These are phyloP conservation scores for Nothura maculosa DNA, from an alignment of 2,797 vertebrate genomes.

Conservation along the genomic window DNA sequence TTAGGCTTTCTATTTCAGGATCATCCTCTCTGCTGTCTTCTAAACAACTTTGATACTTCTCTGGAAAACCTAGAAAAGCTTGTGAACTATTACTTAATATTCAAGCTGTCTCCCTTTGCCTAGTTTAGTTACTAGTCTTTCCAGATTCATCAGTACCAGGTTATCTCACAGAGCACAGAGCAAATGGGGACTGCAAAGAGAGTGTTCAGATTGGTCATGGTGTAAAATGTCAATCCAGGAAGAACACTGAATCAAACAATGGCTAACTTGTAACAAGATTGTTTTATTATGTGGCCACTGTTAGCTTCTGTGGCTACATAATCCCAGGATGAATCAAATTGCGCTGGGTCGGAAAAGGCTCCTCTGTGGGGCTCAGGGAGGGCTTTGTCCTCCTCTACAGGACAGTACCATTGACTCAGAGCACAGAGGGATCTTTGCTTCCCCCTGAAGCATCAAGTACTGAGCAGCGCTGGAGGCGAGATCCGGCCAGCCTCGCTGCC, in stretches of 20 bases:
- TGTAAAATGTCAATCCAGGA: not conserved
- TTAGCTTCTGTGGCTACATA: not conserved
- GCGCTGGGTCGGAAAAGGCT: not conserved
- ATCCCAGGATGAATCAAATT: not conserved
- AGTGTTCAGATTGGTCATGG: not conserved
- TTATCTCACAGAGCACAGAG: not conserved
- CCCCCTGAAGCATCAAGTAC: not conserved
- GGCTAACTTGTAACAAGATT: not conserved
- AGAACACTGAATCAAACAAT: not conserved
- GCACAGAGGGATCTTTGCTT: not conserved
- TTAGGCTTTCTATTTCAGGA: not conserved
- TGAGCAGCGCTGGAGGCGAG: not conserved
- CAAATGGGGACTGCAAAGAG: not conserved
- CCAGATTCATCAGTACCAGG: not conserved
- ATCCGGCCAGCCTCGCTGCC: not conserved
- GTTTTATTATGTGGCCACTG: not conserved
- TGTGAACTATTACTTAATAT: not conserved
- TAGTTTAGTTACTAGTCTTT: not conserved
- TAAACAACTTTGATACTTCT: not conserved
- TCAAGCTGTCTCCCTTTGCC: not conserved
- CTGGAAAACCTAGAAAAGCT: not conserved
- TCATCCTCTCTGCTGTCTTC: not conserved
- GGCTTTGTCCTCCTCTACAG: not conserved
- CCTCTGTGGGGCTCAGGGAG: not conserved
- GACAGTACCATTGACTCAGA: not conserved